Evolutionary conservation across 2,113 vertebrate genomes (phyloP).

Genomic region (Ptychochromis oligacanthus): DNA sequence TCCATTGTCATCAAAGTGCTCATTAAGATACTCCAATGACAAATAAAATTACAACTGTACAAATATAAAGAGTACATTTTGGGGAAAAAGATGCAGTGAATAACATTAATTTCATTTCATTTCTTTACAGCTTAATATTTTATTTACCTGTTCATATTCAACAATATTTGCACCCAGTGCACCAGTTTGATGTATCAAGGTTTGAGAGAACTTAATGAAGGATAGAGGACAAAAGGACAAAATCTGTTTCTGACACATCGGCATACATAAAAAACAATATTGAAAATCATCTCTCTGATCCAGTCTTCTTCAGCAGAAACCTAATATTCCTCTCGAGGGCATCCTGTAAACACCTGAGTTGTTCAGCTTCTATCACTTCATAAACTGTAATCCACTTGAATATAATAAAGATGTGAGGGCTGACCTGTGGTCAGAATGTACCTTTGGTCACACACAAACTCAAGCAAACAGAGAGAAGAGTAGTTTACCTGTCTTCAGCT

Average conservation of each 20-base stretch:
- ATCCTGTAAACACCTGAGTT: neutral
- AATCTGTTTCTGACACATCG: neutral
- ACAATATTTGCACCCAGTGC: neutral
- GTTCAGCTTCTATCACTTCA: neutral
- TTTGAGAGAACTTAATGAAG: neutral
- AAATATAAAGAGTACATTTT: neutral
- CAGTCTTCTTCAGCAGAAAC: neutral
- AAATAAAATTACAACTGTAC: neutral
- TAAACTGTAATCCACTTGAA: constrained; percentile 22
- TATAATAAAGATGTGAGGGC: neutral
- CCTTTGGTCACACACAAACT: neutral
- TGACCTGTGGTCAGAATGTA: constrained; percentile 6
- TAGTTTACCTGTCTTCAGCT: constrained; percentile 60
- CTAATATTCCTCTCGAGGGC: neutral
- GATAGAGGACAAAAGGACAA: neutral
- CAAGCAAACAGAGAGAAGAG: constrained; percentile 41
- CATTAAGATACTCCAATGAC: neutral
- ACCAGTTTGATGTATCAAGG: neutral
- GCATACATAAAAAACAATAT: neutral
- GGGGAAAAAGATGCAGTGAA: neutral
- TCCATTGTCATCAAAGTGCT: neutral
- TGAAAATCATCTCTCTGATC: constrained; percentile 1
- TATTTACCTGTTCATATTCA: neutral
- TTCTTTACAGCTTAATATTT: neutral
- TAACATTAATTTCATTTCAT: neutral